Percentiles rank a stretch among this genome's conserved stretches.
Evolutionary conservation across 2,888 invertebrate species (phyloP).

Genomic region (Andrena chrysosceles): DNA sequence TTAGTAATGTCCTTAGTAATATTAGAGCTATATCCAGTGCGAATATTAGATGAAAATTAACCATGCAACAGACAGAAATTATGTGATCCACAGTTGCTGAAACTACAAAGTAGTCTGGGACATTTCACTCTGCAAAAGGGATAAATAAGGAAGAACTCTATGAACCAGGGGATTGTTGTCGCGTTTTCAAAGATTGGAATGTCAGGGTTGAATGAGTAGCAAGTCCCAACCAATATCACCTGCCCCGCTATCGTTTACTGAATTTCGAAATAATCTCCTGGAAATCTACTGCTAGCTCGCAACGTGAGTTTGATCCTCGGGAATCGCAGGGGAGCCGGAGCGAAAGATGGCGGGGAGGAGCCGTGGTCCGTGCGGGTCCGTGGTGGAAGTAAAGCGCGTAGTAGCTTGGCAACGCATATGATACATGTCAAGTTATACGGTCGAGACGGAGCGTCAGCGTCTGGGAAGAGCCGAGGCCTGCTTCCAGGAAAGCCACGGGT

Average conservation of each 20-base stretch:
- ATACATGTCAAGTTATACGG: constrained; percentile 57
- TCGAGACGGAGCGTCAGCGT: constrained; percentile 60
- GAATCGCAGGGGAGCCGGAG: neutral
- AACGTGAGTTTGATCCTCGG: neutral
- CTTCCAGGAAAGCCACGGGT: constrained; percentile 81
- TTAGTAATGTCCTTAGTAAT: too few species aligned
- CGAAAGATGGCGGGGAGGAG: neutral
- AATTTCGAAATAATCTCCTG: too few species aligned
- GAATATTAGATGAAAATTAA: neutral
- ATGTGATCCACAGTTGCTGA: neutral
- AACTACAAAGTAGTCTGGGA: too few species aligned
- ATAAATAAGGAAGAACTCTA: too few species aligned
- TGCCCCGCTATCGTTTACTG: too few species aligned
- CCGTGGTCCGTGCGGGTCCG: neutral
- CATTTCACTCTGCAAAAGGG: too few species aligned
- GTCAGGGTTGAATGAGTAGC: too few species aligned
- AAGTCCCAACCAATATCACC: too few species aligned
- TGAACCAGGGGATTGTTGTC: too few species aligned
- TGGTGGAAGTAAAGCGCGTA: constrained; percentile 29
- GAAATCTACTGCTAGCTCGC: too few species aligned
- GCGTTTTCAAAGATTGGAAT: too few species aligned
- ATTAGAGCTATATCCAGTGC: too few species aligned
- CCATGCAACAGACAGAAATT: neutral
- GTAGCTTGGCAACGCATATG: constrained; percentile 49
- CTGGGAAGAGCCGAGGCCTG: constrained; percentile 63